Evolutionary conservation across 2,797 vertebrate species (phyloP), one percentile per base, ranked within the genome.

Genomic region (Odontamblyopus rebecca): DNA sequence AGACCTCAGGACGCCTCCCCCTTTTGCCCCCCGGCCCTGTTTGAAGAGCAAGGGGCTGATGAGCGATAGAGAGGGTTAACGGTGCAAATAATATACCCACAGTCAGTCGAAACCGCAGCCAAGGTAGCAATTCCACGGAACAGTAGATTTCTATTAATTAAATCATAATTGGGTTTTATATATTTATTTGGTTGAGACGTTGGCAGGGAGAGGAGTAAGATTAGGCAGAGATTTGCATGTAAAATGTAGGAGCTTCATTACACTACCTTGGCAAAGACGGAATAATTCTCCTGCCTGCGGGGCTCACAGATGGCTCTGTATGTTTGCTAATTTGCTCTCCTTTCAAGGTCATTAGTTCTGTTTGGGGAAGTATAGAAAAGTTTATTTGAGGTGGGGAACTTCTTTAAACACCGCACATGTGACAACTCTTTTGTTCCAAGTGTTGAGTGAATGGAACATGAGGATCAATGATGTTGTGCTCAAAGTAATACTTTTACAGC

Each of bases 291-390:
- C 88, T 93, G 92, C 93, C 93, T 91, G 92, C 92, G 19, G 92
- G 93, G 93, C 92, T 93, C 93, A 93, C 93, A 94, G 93, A 94
- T 94, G 93, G 93, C 92, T 93, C 91, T 93, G 92, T 92, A 90
- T 93, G 90, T 94, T 94, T 94, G 92, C 92, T 93, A 93, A 94
- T 94, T 94, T 94, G 92, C 90, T 93, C 90, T 89, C 91, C 89
- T 92, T 93, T 94, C 93, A 93, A 93, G 93, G 93, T 95, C 94
- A 93, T 94, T 94, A 94, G 93, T 93, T 93, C 91, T 93, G 93
- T 93, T 93, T 93, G 89, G 92, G 92, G 91, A 93, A 93, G 92
- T 92, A 93, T 92, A 67, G 79, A 89, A 92, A 94, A 93, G 90
- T 94, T 93, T 92, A 91, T 93, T 92, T 92, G 90, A 93, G 91